A percentile compares a stretch with the other conserved stretches of the same genome.
Conservation (phyloP, 23 tunicate genomes). For the Halocynthia aurantium region DNA sequence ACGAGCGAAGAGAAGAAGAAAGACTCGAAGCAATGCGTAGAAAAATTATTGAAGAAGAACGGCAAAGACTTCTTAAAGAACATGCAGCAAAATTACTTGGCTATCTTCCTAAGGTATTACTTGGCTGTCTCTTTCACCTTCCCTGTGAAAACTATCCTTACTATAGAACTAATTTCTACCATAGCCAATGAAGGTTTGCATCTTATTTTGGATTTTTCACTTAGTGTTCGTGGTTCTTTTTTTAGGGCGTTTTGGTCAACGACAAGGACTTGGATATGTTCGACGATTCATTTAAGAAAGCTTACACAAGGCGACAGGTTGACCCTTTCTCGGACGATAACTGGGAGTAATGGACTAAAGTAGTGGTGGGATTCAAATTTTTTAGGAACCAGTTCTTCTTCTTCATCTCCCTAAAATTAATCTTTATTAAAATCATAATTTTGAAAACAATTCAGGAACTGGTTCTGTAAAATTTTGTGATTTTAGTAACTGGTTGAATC, state of each 20-base stretch:
- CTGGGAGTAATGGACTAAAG: slow-evolving; percentile 5
- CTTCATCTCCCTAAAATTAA: too few relatives aligned
- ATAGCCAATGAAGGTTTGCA: too few relatives aligned
- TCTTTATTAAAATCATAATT: too few relatives aligned
- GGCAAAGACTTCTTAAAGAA: slow-evolving; percentile 83
- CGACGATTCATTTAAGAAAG: slow-evolving; percentile 64
- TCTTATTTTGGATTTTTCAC: too few relatives aligned
- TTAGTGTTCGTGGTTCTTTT: neutral
- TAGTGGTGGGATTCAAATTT: too few relatives aligned
- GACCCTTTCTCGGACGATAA: slow-evolving; percentile 36
- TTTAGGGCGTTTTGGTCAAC: slow-evolving; percentile 64
- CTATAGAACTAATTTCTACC: too few relatives aligned
- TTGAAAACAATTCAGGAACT: too few relatives aligned
- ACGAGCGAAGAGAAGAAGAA: slow-evolving; percentile 60
- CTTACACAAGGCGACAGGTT: slow-evolving; percentile 51
- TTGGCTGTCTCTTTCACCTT: too few relatives aligned
- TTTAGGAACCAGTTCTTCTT: too few relatives aligned
- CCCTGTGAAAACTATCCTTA: too few relatives aligned
- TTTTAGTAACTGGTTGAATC: too few relatives aligned
- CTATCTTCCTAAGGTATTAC: slow-evolving; percentile 70
- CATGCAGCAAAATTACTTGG: slow-evolving; percentile 95
- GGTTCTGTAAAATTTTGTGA: too few relatives aligned
- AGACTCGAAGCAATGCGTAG: slow-evolving; percentile 62
- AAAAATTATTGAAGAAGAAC: slow-evolving; percentile 91
- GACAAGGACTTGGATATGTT: slow-evolving; percentile 55